Percentiles rank a stretch among this genome's conserved stretches.
phyloP scores from a whole-genome alignment of 1,140 invertebrate genomes.

The Coelopa frigida region DNA sequence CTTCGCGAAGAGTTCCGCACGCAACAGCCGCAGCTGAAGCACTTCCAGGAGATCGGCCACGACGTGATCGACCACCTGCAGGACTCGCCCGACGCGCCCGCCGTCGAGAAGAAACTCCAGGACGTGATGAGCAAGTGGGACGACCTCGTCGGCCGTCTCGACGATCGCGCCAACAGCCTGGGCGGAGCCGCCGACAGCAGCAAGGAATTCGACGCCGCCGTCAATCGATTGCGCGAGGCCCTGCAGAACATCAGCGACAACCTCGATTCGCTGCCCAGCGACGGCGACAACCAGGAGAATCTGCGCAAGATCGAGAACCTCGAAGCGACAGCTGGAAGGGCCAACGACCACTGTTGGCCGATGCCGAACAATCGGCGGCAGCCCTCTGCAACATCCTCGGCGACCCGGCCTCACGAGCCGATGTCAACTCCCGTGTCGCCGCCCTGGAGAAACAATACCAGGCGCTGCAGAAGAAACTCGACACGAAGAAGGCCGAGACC shows the following conservation, averaged over 20 bases:
- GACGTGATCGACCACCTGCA: constrained; percentile 65
- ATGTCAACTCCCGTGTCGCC: constrained; percentile 81
- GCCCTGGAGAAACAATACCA: constrained; percentile 77
- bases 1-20: constrained; percentile 85
- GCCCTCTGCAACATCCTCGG: constrained; percentile 83
- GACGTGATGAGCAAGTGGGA: constrained; percentile 70
- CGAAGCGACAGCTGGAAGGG: constrained; percentile 80
- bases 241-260: constrained; percentile 80
- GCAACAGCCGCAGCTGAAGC: constrained; percentile 82
- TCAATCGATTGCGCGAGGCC: constrained; percentile 70
- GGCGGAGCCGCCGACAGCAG: constrained; percentile 83
- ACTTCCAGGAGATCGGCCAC: constrained; percentile 73
- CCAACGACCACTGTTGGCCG: constrained; percentile 76
- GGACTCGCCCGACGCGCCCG: constrained; percentile 64
- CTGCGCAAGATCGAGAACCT: constrained; percentile 77
- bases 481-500: constrained; percentile 81
- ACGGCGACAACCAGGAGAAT: constrained; percentile 81
- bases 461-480: constrained; percentile 79
- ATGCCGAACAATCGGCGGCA: constrained; percentile 78
- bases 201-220: constrained; percentile 80
- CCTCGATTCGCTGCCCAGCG: constrained; percentile 71
- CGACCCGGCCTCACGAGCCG: constrained; percentile 79
- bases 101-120: constrained; percentile 59
- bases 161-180: constrained; percentile 73
- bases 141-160: constrained; percentile 65